Conservation (phyloP, 2,113 vertebrate genomes). For the Shinisaurus crocodilurus region DNA sequence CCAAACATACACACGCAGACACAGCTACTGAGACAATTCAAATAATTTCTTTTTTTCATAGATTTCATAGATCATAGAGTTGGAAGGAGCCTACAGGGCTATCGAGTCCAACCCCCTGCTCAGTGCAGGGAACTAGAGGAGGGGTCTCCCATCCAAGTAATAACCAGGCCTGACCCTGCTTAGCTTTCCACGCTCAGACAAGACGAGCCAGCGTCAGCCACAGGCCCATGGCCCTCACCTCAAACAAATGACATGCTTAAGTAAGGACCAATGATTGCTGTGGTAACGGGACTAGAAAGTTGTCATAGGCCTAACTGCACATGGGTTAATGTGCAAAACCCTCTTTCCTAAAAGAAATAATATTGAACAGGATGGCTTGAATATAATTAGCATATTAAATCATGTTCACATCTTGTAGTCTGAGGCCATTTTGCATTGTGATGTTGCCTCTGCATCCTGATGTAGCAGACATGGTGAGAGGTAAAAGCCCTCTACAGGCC, state of each 20-base stretch:
- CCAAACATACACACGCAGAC: no score
- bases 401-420: not conserved
- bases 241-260: not conserved
- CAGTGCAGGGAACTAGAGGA: no score
- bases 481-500: not conserved
- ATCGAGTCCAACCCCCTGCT: no score
- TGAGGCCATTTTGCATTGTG: not conserved
- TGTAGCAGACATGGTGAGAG: not conserved
- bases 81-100: no score
- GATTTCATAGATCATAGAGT: no score
- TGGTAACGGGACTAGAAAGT: not conserved
- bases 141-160: no score
- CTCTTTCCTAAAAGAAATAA: not conserved
- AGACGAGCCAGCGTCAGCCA: no score
- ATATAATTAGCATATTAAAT: not conserved
- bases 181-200: no score
- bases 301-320: not conserved
- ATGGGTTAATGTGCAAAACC: not conserved
- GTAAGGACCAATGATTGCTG: not conserved
- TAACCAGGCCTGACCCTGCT: no score
- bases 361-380: not conserved
- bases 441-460: not conserved
- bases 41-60: not conserved
- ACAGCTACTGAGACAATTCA: not conserved
- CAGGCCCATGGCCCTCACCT: not conserved